Conservation (phyloP, 64 coral and sea anemone genomes). For the Astreopora myriophthalma region DNA sequence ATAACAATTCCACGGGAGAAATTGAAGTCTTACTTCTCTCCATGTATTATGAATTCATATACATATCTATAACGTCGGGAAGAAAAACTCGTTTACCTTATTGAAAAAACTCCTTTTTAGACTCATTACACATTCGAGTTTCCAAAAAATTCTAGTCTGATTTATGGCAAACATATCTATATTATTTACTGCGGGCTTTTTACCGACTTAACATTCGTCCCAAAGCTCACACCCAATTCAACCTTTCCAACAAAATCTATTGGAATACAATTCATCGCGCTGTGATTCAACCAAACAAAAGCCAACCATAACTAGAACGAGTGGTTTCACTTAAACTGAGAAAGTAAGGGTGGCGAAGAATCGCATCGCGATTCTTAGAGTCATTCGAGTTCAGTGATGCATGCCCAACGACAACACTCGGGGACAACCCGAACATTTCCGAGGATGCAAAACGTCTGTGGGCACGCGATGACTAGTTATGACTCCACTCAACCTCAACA, state of each 20-base stretch:
- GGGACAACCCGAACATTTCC: background rate
- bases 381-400: background rate
- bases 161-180: constrained; percentile 4
- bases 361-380: background rate
- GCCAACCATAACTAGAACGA: background rate
- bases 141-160: constrained; percentile 12
- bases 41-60: constrained; percentile 2
- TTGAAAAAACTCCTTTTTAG: constrained; percentile 5
- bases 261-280: background rate
- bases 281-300: background rate
- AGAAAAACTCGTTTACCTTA: background rate
- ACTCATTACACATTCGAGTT: constrained; percentile 36
- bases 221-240: background rate
- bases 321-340: background rate
- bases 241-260: background rate
- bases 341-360: background rate
- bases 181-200: background rate
- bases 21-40: constrained; percentile 28
- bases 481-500: background rate
- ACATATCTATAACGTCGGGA: constrained; percentile 12
- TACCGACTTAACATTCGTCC: background rate
- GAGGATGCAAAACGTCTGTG: background rate
- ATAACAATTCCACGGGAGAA: constrained; percentile 1
- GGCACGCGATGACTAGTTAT: background rate
- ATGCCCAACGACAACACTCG: background rate